Base-by-base conservation (phyloP, 2,888 invertebrate genomes). In the Ptychoptera contaminata region DNA sequence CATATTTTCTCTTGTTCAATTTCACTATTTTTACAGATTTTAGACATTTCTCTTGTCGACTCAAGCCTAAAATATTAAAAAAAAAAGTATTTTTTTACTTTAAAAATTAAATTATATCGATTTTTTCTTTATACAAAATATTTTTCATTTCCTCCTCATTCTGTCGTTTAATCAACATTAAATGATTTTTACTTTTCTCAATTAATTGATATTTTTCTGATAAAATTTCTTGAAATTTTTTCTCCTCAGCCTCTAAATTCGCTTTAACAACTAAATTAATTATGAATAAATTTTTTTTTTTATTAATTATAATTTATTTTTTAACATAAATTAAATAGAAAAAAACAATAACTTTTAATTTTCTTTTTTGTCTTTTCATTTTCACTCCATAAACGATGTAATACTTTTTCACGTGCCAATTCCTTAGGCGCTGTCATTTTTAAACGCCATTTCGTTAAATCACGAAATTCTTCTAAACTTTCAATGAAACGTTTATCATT, bases 361-460 rank as follows among this genome's bases (percentile, higher is more conserved):
- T 63, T 60, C 1, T 50, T 51, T 29, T 62, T 56, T 2, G 68
- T 58, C 40, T 60, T 60, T 15, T 60, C 56, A 50, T 72, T 72
- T 4, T 67, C 67, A 1, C 54, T 56, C 51, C 68, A 69, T 16
- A 71, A 54, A 46, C 65, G 68, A 49, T 63, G 66, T 0, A 68
- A 62, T 37, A 57, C 56, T 8, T 69, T 56, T 50, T 70, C 70
- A 10, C 58, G 58, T 1, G 59, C 55, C 9, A 70, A 57, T 50
- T 72, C 71, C 42, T 70, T 69, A 1, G 65, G 66, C 0, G 73
- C 73, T 0, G 69, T 67, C 2, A 60, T 63, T 6, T 58, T 54
- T 59, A 72, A 62, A 49, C 42, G 37, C n/a, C 37, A 43, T 37
- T 45, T 35, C 12, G 40, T 41, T 10, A 48, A 43, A n/a, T 23